phyloP scores from a whole-genome alignment of 1,140 invertebrate genomes.

The Muscidifurax raptorellus region DNA sequence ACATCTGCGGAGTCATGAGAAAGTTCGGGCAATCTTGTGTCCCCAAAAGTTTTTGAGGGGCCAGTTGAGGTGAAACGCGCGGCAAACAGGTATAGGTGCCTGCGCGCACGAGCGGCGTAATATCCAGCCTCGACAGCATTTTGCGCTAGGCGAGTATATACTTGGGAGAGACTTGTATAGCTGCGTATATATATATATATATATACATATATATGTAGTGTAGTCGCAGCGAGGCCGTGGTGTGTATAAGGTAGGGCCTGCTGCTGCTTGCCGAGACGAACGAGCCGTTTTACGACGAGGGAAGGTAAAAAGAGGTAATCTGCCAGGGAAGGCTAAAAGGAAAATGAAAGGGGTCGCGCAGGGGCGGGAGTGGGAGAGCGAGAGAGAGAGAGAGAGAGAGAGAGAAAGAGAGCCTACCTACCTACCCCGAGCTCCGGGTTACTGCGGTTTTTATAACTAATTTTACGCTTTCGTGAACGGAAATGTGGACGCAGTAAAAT shows the following conservation, averaged over 20 bases:
- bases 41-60: background rate
- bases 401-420: background rate
- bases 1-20: background rate
- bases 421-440: background rate
- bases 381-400: background rate
- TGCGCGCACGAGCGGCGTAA: background rate
- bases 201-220: background rate
- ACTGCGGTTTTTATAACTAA: constrained; percentile 31
- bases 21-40: background rate
- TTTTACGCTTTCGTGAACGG: constrained; percentile 23
- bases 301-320: constrained; percentile 26
- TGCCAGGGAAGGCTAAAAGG: constrained; percentile 15
- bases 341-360: constrained; percentile 12
- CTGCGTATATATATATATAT: background rate
- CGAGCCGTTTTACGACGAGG: constrained; percentile 26
- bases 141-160: background rate
- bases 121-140: background rate
- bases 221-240: background rate
- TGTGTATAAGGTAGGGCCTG: background rate
- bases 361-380: too few relatives aligned
- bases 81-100: too few relatives aligned
- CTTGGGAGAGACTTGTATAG: background rate
- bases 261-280: constrained; percentile 12
- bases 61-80: background rate
- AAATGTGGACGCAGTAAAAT: constrained; percentile 27